These are phyloP conservation scores for Eristalis tenax DNA, from an alignment of 2,888 invertebrate genomes.

Conservation along the genomic window DNA sequence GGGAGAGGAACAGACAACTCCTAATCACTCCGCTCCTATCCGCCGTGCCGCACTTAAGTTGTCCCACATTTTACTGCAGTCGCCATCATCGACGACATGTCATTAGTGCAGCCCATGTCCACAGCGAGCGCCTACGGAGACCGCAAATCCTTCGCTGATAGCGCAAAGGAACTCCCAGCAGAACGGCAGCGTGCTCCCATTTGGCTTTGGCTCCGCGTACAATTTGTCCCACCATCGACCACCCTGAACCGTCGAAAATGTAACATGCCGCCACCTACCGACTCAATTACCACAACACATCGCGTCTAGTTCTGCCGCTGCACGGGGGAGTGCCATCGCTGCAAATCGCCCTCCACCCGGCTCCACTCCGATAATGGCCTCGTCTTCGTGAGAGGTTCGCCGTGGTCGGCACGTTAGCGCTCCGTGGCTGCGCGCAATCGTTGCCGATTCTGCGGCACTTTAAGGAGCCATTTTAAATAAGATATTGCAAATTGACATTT, in stretches of 20 bases:
- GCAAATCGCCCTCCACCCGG: not conserved
- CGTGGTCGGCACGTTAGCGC: not conserved
- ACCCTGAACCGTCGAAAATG: slow-evolving; percentile 65
- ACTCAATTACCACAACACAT: slow-evolving; percentile 66
- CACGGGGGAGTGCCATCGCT: not conserved
- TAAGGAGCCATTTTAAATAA: slow-evolving; percentile 72
- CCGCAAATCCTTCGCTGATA: slow-evolving; percentile 68
- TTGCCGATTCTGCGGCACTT: slow-evolving; percentile 66
- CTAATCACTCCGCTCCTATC: slow-evolving; percentile 62
- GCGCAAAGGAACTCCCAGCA: slow-evolving; percentile 29
- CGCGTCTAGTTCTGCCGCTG: slow-evolving; percentile 19
- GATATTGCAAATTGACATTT: slow-evolving; percentile 73
- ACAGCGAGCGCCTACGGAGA: slow-evolving; percentile 19
- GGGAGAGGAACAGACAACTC: slow-evolving; percentile 52
- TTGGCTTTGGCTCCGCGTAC: slow-evolving; percentile 51
- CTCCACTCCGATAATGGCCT: not conserved
- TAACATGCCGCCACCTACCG: slow-evolving; percentile 69
- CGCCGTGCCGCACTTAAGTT: slow-evolving; percentile 59
- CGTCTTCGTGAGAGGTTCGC: not conserved
- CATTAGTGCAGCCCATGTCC: slow-evolving; percentile 44
- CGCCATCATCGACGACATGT: slow-evolving; percentile 61
- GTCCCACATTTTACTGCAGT: slow-evolving; percentile 63
- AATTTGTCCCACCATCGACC: slow-evolving; percentile 59
- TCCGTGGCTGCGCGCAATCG: slow-evolving; percentile 35
- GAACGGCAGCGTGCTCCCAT: slow-evolving; percentile 26